Evolutionary conservation across 2,797 vertebrate species (phyloP).

Genomic region (Phrynocephalus guinanensis): DNA sequence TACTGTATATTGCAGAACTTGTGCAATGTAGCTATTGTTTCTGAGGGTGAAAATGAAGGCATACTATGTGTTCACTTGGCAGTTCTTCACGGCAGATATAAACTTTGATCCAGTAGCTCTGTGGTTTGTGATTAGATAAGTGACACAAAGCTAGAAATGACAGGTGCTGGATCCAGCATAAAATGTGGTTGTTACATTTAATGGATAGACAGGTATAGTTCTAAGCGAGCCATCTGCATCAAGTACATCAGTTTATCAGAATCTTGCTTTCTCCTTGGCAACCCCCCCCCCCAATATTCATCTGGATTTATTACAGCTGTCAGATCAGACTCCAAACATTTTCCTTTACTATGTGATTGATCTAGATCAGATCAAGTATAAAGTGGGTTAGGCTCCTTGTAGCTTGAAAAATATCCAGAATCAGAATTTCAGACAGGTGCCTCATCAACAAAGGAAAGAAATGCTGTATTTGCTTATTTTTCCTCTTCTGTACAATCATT

Average conservation of each 20-base stretch:
- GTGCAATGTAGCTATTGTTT: background rate
- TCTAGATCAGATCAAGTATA: background rate
- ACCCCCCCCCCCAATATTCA: background rate
- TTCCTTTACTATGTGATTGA: background rate
- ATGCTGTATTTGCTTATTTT: background rate
- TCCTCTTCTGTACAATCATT: background rate
- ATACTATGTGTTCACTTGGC: background rate
- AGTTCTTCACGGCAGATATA: background rate
- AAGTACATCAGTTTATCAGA: background rate
- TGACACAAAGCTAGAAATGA: conserved; percentile 4
- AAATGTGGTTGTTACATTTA: background rate
- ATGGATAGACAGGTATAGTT: background rate
- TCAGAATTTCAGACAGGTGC: background rate
- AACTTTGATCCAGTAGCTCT: background rate
- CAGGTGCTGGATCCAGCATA: background rate
- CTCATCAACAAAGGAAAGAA: background rate
- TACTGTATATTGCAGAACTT: background rate
- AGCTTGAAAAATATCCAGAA: background rate
- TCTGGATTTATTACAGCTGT: background rate
- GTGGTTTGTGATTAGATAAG: background rate
- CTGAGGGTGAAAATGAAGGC: conserved; percentile 2
- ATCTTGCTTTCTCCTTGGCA: background rate
- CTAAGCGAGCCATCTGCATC: background rate
- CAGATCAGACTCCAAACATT: background rate
- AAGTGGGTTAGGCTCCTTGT: background rate